These are phyloP conservation scores for Chloebia gouldiae DNA, from an alignment of 2,113 vertebrate species.

Conservation along the genomic window DNA sequence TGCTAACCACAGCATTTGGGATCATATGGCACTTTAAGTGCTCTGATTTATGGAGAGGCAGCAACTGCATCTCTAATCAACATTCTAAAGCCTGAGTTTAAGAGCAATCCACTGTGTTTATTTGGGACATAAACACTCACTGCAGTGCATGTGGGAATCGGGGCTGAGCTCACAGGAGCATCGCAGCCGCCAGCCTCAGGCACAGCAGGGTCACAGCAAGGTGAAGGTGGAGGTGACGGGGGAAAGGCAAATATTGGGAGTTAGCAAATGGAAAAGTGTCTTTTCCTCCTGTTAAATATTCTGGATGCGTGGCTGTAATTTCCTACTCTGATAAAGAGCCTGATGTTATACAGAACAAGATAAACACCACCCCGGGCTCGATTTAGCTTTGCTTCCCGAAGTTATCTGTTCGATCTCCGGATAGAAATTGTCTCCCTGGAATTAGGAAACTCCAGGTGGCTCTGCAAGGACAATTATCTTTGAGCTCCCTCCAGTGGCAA, in stretches of 20 bases:
- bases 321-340: not conserved
- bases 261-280: not conserved
- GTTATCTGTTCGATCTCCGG: not conserved
- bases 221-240: not conserved
- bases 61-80: conserved; percentile 69
- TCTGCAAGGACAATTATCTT: not conserved
- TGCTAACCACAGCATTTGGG: conserved; percentile 64
- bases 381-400: not conserved
- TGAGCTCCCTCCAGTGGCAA: conserved; percentile 31
- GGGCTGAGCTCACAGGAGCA: conserved; percentile 41
- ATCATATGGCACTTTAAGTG: conserved; percentile 70
- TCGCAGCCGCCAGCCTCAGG: no score
- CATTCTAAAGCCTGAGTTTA: conserved; percentile 54
- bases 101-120: conserved; percentile 70
- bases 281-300: conserved; percentile 16
- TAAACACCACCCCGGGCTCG: not conserved
- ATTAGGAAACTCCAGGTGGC: not conserved
- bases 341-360: not conserved
- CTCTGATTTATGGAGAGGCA: conserved; percentile 69
- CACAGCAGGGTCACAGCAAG: conserved; percentile 65
- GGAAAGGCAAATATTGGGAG: conserved; percentile 40
- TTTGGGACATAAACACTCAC: conserved; percentile 71
- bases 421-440: not conserved
- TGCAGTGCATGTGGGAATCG: conserved; percentile 55
- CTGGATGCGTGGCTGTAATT: not conserved